Base-by-base conservation (phyloP, 1,140 invertebrate species). In the Zaprionus ornatus region DNA sequence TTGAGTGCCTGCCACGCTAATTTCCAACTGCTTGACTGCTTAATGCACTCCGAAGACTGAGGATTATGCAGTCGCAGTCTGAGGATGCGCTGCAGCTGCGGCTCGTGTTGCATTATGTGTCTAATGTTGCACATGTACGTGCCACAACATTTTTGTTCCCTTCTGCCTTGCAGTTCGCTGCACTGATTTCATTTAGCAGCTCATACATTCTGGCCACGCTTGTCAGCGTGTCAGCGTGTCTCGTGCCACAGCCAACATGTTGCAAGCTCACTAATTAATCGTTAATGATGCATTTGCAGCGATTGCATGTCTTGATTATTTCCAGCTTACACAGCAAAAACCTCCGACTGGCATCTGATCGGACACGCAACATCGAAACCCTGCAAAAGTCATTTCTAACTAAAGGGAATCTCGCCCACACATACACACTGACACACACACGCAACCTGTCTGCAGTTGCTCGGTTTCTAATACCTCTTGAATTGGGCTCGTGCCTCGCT, bases 281-380 rank as follows among this genome's bases (percentile, higher is more conserved):
- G 81, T 79, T 84, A 90, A 90, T 90, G 85, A 88, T 88, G 84
- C 78, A 81, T 79, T 88, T 79, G 63, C 62, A 45, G 40, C 73
- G 75, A 74, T 79, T 79, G 79, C 82, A 82, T 86, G 82, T 73
- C 64, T 59, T 60, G 74, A 85, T 81, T 75, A 68, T 71, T 73
- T 80, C 56, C 54, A 72, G 54, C 45, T 65, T 23, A 27, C 35
- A 42, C 29, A 37, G 50, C 59, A 69, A 65, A 74, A 73, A 60
- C 71, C 27, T 1, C 7, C 6, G 10, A 54, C 17, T 65, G 66
- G 3, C 64, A 87, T 74, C 67, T 64, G 48, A 68, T 48, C 70
- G 61, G 69, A 79, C 84, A 88, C 85, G 84, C 84, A 74, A 88
- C 73, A 76, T 84, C 54, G 85, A 88, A 88, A 82, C 84, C 84